Conservation (phyloP, 2,797 vertebrate genomes). For the Capromys pilorides region DNA sequence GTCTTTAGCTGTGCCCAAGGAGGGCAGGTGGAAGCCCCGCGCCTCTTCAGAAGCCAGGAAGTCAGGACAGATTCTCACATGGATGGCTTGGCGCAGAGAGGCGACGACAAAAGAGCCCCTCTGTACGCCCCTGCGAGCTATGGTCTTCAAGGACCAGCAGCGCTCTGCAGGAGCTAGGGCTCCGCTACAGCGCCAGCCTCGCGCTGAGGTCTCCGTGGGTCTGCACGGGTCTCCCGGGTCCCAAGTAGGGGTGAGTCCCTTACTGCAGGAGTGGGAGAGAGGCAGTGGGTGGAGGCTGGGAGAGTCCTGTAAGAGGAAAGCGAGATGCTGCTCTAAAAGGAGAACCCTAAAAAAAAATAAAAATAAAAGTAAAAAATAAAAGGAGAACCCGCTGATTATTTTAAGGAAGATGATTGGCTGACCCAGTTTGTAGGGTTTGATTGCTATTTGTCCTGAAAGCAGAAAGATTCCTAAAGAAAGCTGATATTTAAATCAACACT, state of each 20-base stretch:
- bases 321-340: neutral
- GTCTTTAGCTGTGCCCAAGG: neutral
- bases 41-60: neutral
- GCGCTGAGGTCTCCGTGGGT: neutral
- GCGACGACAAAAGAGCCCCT: neutral
- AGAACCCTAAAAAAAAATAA: no score
- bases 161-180: neutral
- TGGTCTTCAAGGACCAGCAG: neutral
- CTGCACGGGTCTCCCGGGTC: neutral
- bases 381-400: neutral
- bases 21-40: neutral
- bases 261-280: neutral
- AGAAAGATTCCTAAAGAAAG: conserved; percentile 14
- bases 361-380: neutral
- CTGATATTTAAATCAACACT: neutral
- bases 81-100: neutral
- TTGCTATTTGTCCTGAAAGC: conserved; percentile 11
- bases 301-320: neutral
- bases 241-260: neutral
- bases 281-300: no score
- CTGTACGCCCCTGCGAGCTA: neutral
- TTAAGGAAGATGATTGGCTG: neutral
- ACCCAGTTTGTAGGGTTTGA: neutral
- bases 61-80: neutral
- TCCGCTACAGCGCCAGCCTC: neutral